phyloP scores from a whole-genome alignment of 2,797 vertebrate species.

The Anguilla anguilla region DNA sequence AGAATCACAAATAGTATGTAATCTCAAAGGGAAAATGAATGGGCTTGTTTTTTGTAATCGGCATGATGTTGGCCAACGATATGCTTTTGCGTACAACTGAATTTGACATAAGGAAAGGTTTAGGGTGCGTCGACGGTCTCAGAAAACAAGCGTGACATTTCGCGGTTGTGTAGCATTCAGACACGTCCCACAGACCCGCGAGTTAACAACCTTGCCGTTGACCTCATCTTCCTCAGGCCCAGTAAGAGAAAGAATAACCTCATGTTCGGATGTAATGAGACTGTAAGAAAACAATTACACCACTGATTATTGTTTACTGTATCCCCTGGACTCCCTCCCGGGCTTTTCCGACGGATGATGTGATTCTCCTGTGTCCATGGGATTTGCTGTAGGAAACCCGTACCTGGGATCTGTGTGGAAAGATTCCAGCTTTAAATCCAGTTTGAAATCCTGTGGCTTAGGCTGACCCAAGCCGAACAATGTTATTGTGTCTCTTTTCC shows the following conservation, averaged over 20 bases:
- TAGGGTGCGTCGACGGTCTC: not conserved
- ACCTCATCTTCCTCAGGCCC: conserved; percentile 20
- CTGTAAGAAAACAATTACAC: conserved; percentile 20
- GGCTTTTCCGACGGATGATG: conserved; percentile 34
- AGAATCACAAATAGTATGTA: not conserved
- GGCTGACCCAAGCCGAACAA: conserved; percentile 40
- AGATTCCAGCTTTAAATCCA: conserved; percentile 11
- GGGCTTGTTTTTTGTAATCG: not conserved
- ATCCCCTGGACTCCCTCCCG: conserved; percentile 32
- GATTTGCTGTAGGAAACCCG: not conserved
- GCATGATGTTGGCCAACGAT: not conserved
- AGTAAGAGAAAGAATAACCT: conserved; percentile 22
- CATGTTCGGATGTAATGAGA: conserved; percentile 26
- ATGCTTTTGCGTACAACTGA: not conserved
- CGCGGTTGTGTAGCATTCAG: conserved; percentile 16
- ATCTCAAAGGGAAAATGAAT: conserved; percentile 17
- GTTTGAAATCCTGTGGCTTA: conserved; percentile 35
- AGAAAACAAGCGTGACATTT: conserved; percentile 18
- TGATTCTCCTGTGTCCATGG: conserved; percentile 34
- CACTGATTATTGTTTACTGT: conserved; percentile 32
- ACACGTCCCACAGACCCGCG: conserved; percentile 17
- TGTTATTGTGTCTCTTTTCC: conserved; percentile 49
- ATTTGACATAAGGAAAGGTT: conserved; percentile 11
- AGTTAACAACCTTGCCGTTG: conserved; percentile 12
- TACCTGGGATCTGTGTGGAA: conserved; percentile 12